Evolutionary conservation across 1,140 invertebrate species (phyloP), one percentile per base, ranked within the genome.

Genomic region (Muscidifurax raptorellus): DNA sequence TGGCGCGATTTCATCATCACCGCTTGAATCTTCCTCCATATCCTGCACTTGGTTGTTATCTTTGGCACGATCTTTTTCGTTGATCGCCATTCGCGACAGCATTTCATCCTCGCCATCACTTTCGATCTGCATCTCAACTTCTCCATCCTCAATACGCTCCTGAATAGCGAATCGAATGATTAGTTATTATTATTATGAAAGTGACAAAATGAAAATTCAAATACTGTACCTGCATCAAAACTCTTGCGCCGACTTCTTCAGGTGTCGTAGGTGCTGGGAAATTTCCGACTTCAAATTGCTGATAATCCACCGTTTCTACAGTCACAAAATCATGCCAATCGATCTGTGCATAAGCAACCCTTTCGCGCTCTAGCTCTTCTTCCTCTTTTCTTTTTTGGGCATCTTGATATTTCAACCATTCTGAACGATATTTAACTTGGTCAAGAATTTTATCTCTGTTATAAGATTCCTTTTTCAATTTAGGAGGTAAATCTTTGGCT

Each of bases 281-380:
- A 91, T 97, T 97, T 32, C 98, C 98, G 15, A 96, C 96, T 93
- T 99, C 99, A 89, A 98, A 98, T 0, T 97, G 97, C 87, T 99
- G 98, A 92, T 99, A 99, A 92, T 99, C 99, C 0, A 99, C 99
- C 0, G 99, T 99, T 93, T 99, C 99, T 0, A 99, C 99, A 0
- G 99, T 98, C 2, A 99, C 99, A 94, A 99, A 99, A 93, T 99
- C 99, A 91, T 99, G 99, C 99, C 99, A 99, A 91, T 99, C 99
- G 87, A 99, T 99, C 89, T 98, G 97, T 4, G 98, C 98, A 91
- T 99, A 99, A 0, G 98, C 98, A 47, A 99, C 95, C 93, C 98
- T 95, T 93, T 99, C 99, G 64, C 97, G 95, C 92, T 99, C 99
- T 25, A 98, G 94, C 89, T 97, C 97, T 89, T 99, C 98, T 91